Evolutionary conservation across 2,888 invertebrate genomes (phyloP).

Genomic region (Cabera pusaria): DNA sequence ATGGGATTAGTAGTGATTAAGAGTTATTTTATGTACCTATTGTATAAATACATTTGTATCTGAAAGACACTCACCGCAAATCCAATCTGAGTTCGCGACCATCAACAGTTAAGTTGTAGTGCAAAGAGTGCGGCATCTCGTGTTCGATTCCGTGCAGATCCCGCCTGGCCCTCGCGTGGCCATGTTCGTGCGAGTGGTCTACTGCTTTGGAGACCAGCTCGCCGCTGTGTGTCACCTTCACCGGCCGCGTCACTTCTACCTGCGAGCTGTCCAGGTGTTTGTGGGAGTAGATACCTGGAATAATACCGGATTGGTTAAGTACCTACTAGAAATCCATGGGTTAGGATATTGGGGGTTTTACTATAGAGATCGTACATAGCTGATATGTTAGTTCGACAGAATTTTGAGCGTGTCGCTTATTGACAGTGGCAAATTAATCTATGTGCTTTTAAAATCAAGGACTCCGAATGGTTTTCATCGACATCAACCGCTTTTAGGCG

Average conservation of each 20-base stretch:
- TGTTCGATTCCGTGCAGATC: conserved; percentile 61
- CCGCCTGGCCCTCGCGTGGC: conserved; percentile 77
- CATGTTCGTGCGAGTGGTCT: conserved; percentile 79
- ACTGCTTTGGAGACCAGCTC: conserved; percentile 81
- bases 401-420: too few species aligned
- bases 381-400: too few species aligned
- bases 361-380: too few species aligned
- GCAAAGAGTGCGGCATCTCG: conserved; percentile 57
- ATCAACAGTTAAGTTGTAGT: conserved; percentile 76
- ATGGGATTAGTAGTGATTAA: too few species aligned
- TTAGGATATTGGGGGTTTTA: too few species aligned
- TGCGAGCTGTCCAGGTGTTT: conserved; percentile 75
- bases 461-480: too few species aligned
- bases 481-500: too few species aligned
- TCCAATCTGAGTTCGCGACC: conserved; percentile 72
- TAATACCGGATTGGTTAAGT: neutral
- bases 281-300: conserved; percentile 75
- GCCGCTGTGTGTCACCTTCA: conserved; percentile 84
- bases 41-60: too few species aligned
- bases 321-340: too few species aligned
- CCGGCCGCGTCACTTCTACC: conserved; percentile 84
- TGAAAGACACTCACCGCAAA: conserved; percentile 70
- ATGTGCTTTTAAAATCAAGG: too few species aligned
- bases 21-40: too few species aligned
- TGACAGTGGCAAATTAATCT: too few species aligned